Evolutionary conservation across 2,888 invertebrate genomes (phyloP).

Genomic region (Drosophila limbata): DNA sequence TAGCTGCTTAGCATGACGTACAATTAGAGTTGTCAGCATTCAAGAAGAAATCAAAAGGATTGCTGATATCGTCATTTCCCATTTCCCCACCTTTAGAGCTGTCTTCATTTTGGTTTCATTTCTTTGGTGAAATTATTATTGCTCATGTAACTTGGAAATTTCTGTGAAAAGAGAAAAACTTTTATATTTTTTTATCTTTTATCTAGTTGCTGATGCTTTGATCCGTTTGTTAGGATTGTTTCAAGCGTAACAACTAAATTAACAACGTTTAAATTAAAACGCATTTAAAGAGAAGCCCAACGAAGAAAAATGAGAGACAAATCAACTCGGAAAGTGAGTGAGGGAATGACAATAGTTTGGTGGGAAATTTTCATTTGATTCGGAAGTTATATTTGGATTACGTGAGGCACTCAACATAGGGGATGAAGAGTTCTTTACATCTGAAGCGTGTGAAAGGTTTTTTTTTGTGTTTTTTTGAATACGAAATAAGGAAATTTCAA

Average conservation of each 20-base stretch:
- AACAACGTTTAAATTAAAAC: conserved; percentile 73
- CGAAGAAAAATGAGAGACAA: conserved; percentile 14
- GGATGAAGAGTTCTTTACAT: conserved; percentile 50
- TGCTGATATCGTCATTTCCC: neutral
- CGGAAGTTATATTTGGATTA: conserved; percentile 15
- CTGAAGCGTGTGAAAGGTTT: conserved; percentile 51
- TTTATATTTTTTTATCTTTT: conserved; percentile 30
- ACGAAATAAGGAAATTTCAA: conserved; percentile 10
- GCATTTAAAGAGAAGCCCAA: conserved; percentile 43
- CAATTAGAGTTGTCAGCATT: conserved; percentile 44
- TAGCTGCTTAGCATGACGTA: conserved; percentile 38
- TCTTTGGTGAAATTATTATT: conserved; percentile 49
- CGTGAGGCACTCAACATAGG: conserved; percentile 32
- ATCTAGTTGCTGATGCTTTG: conserved; percentile 39
- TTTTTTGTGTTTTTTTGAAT: neutral
- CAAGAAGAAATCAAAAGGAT: conserved; percentile 63
- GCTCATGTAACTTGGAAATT: conserved; percentile 57
- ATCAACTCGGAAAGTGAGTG: neutral
- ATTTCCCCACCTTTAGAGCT: neutral
- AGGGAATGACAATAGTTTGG: conserved; percentile 23
- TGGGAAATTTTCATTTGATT: conserved; percentile 51
- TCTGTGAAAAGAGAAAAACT: conserved; percentile 27
- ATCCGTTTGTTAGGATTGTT: conserved; percentile 34
- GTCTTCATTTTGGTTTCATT: conserved; percentile 51
- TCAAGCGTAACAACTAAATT: conserved; percentile 78